A percentile compares a stretch with the other conserved stretches of the same genome.
phyloP scores from a whole-genome alignment of 1,140 invertebrate species.

The Archegozetes longisetosus region DNA sequence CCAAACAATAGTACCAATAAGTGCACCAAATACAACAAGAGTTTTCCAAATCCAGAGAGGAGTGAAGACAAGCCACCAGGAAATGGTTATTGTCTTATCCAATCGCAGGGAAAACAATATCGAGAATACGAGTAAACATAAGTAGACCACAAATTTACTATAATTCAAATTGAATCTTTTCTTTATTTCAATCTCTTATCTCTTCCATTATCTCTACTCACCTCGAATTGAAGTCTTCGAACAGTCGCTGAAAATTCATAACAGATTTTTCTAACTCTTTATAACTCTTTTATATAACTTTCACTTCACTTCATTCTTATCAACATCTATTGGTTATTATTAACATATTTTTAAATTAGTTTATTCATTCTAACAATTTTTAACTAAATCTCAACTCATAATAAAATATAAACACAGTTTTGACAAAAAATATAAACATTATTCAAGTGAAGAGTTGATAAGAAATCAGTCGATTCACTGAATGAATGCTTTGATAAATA shows the following conservation, averaged over 20 bases:
- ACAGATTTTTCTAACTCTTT: no score
- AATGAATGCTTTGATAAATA: no score
- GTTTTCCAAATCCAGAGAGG: slow-evolving; percentile 95
- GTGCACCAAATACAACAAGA: slow-evolving; percentile 69
- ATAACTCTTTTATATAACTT: no score
- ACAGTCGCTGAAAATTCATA: slow-evolving; percentile 67
- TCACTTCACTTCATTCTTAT: no score
- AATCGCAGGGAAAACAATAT: slow-evolving; percentile 70
- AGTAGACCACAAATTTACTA: slow-evolving; percentile 92
- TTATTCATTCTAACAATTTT: no score
- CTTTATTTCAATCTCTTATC: slow-evolving; percentile 2
- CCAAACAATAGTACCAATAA: slow-evolving; percentile 82
- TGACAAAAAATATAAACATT: no score
- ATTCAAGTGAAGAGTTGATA: no score
- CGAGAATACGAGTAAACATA: slow-evolving; percentile 76
- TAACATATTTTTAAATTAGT: no score
- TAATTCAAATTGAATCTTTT: slow-evolving; percentile 29
- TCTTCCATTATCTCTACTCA: slow-evolving; percentile 28
- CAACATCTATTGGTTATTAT: no score
- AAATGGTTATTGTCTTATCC: slow-evolving; percentile 73
- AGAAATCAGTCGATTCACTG: no score
- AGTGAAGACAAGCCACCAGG: slow-evolving; percentile 81
- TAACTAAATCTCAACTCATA: no score
- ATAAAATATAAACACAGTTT: no score
- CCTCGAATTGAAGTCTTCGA: slow-evolving; percentile 86